Evolutionary conservation across 1,140 invertebrate genomes (phyloP).

Genomic region (Neodiprion pinetum): DNA sequence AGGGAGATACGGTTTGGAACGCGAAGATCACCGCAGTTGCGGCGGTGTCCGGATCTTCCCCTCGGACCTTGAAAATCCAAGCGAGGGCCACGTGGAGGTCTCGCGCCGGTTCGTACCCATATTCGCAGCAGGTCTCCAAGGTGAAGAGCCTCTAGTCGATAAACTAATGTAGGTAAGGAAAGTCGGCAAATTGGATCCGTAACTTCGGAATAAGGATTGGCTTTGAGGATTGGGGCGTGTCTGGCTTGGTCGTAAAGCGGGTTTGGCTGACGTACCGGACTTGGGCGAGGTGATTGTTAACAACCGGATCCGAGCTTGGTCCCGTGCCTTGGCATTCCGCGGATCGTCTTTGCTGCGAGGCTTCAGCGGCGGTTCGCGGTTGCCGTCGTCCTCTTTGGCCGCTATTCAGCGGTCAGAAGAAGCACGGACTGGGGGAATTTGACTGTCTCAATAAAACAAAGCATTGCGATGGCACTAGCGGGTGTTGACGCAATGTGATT

Average conservation of each 20-base stretch:
- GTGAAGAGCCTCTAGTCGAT: constrained; percentile 89
- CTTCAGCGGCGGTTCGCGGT: background rate
- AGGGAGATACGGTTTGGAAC: constrained; percentile 74
- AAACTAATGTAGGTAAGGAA: constrained; percentile 90
- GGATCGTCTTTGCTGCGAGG: constrained; percentile 50
- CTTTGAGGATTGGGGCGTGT: constrained; percentile 75
- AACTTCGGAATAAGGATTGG: constrained; percentile 82
- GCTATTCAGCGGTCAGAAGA: constrained; percentile 70
- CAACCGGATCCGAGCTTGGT: constrained; percentile 40
- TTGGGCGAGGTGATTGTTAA: constrained; percentile 41
- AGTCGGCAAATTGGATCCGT: constrained; percentile 84
- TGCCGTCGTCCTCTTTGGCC: no score
- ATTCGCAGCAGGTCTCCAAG: constrained; percentile 89
- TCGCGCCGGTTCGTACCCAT: no score
- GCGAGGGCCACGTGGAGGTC: constrained; percentile 59
- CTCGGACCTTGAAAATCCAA: constrained; percentile 71
- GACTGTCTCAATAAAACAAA: constrained; percentile 63
- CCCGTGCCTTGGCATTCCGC: constrained; percentile 52
- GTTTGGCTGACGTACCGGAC: constrained; percentile 44
- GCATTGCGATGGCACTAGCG: no score
- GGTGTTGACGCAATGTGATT: no score
- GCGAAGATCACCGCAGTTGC: constrained; percentile 76
- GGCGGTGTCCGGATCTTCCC: constrained; percentile 72
- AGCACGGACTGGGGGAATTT: constrained; percentile 79
- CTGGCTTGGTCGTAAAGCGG: constrained; percentile 45